Base-by-base conservation (phyloP, 2,113 vertebrate genomes). In the Columba livia region DNA sequence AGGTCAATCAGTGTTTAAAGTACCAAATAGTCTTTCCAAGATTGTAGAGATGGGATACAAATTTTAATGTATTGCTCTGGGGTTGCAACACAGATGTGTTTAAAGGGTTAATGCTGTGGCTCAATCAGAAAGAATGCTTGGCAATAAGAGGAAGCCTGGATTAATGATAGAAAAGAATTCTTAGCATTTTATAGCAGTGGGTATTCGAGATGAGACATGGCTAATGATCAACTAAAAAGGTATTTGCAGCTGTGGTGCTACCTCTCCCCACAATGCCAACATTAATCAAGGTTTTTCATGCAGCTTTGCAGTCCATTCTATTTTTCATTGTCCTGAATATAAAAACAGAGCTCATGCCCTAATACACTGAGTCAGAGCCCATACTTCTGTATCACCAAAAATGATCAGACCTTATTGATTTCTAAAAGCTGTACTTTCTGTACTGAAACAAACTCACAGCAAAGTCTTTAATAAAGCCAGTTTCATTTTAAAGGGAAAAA, bases 171-270 rank as follows among this genome's bases (percentile, higher is more conserved):
- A 97, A 94, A 94, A 94, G 90, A 92, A 97, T 98, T 96, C 95
- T 97, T 98, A 94, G 92, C 94, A 96, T 97, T 97, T 97, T 97
- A 90, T 82, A 97, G 85, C 89, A 92, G 85, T 96, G 96, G 94
- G 89, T 93, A 93, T 95, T 94, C 60, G 79, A 96, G 91, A 95
- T 96, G 96, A 98, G 97, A 96, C 93, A 89, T 1, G 62, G 95
- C 93, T 97, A 97, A 97, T 97, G 97, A 98, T 97, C 96, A 97
- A 84, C 90, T 91, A 75, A 92, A 96, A 96, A 97, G 96, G 73
- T 96, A 97, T 97, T 98, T 98, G 96, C 93, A 95, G 97, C 96
- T 96, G 91, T 97, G 94, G 84, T 93, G 82, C 67, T 93, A 96
- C 95, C 97, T 97, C 95, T 96, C 88, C 56, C 88, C 91, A 31